Evolutionary conservation across 37 sponge, comb jelly and placozoan genomes (phyloP), one percentile per base, ranked within the genome.

Genomic region (Eunapius fragilis): DNA sequence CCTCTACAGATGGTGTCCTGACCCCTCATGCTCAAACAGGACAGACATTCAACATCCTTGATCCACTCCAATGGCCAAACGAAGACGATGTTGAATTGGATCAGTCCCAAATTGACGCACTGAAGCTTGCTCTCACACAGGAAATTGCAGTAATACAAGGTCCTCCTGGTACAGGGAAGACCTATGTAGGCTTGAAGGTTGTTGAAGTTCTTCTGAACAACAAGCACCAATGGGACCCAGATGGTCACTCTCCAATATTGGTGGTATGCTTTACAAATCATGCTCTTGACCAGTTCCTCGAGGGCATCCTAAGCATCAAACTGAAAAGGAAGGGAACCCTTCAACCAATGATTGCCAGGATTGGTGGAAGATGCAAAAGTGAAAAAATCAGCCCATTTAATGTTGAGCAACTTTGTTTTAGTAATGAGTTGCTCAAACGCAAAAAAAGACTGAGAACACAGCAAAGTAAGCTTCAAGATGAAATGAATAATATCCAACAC

Each of bases 161-260:
- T 26, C 94, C 94, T 17, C 94, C 94, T 25, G 94, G 94, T 23
- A 94, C 91, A 37, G 94, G 94, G 27, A 94, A 94, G 76, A 91
- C 94, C 41, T 91, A 84, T 67, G 70, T 94, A 41, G 94, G 94
- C 5, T 70, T 85, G 37, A 87, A 94, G 74, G 30, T 94, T 4
- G 77, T 88, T 2, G 71, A 91, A 27, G 71, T 75, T 30, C 69
- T 92, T 22, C 68, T 89, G 1, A 67, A 72, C 10, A 88, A 88
- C 25, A 83, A 67, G 68, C 69, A 50, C 13, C 32, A 88, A 27
- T 77, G 88, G 82, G 77, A 87, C 33, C 77, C 87, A 27, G 25
- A 31, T 26, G 74, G 68, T 70, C 81, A 41, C 25, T 31, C 41
- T 28, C 93, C 93, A 13, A 89, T 94, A 22, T 28, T 94, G 30